These are phyloP conservation scores for Malthinus seriepunctatus DNA, from an alignment of 2,888 invertebrate species.

Conservation along the genomic window DNA sequence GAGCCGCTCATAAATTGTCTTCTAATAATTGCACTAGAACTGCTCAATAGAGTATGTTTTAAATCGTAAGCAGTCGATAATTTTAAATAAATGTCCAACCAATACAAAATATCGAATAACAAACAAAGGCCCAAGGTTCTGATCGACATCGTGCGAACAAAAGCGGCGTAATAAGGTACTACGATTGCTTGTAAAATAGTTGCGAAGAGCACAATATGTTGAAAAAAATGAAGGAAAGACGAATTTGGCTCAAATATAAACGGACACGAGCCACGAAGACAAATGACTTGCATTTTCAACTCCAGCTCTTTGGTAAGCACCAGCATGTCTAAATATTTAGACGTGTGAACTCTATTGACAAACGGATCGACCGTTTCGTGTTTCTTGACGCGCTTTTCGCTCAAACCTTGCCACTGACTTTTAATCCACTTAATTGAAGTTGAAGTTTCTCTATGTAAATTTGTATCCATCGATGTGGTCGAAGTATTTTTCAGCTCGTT, in stretches of 20 bases:
- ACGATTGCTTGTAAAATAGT: slow-evolving; percentile 18
- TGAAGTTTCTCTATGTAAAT: no score
- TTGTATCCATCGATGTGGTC: no score
- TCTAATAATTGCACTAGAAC: slow-evolving; percentile 2
- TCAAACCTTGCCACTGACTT: slow-evolving; percentile 3
- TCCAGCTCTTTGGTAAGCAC: slow-evolving; percentile 37
- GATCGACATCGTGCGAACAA: slow-evolving; percentile 5
- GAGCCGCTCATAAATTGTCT: slow-evolving; percentile 3
- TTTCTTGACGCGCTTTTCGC: background rate
- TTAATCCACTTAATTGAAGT: slow-evolving; percentile 16
- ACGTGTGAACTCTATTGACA: slow-evolving; percentile 16
- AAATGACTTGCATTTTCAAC: slow-evolving; percentile 44
- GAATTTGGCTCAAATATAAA: slow-evolving; percentile 58
- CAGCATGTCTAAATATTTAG: slow-evolving; percentile 34
- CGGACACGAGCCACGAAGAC: slow-evolving; percentile 54
- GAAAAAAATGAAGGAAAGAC: slow-evolving; percentile 46
- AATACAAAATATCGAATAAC: slow-evolving; percentile 11
- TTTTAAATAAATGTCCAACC: slow-evolving; percentile 14
- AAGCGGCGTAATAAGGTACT: slow-evolving; percentile 19
- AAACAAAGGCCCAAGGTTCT: background rate
- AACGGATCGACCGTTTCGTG: background rate
- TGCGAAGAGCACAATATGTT: slow-evolving; percentile 15
- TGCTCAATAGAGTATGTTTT: background rate
- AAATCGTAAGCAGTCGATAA: slow-evolving; percentile 13
- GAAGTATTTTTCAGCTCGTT: background rate